These are phyloP conservation scores for Daubentonia madagascariensis DNA, from an alignment of 2,113 vertebrate species.

Conservation along the genomic window DNA sequence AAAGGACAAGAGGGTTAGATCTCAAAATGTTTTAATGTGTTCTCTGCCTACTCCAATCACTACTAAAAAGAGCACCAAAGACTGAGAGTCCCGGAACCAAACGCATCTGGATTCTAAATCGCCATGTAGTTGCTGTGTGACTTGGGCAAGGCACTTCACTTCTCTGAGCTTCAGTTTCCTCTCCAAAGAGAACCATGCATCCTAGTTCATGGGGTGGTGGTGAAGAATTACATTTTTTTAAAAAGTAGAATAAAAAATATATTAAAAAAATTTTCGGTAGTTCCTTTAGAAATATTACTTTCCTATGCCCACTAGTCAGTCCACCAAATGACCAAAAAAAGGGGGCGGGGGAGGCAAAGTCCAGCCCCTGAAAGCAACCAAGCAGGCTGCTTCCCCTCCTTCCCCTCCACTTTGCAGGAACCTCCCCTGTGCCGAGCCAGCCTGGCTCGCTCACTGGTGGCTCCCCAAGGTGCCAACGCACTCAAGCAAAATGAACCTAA, in stretches of 20 bases:
- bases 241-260: background rate
- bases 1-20: background rate
- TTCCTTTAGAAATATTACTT: background rate
- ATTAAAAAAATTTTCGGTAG: background rate
- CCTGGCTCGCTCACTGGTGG: conserved; percentile 71
- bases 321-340: background rate
- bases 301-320: background rate
- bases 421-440: background rate
- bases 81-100: background rate
- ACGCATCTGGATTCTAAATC: background rate
- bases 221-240: background rate
- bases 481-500: conserved; percentile 83
- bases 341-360: background rate
- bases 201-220: background rate
- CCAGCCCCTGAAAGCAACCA: fast-evolving
- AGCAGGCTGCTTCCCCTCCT: background rate
- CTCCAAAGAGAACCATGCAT: background rate
- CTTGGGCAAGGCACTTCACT: background rate
- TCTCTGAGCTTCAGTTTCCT: background rate
- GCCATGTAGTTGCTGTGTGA: background rate
- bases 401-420: background rate
- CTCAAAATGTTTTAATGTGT: background rate
- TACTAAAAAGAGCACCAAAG: background rate
- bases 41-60: background rate
- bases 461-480: conserved; percentile 82